These are phyloP conservation scores for Numenius phaeopus DNA, from an alignment of 2,797 vertebrate genomes.

Conservation along the genomic window DNA sequence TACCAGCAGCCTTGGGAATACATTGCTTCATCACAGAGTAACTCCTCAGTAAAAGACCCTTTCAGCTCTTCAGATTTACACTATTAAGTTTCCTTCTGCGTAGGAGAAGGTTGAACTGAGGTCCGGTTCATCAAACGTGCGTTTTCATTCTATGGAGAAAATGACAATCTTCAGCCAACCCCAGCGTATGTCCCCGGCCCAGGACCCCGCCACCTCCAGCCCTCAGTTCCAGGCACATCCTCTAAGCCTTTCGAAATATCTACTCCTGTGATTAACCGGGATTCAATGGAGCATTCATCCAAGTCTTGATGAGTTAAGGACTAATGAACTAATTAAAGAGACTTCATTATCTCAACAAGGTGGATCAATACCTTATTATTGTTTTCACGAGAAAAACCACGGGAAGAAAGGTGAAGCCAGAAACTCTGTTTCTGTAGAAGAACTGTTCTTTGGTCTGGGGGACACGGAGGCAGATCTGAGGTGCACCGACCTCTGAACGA, in stretches of 20 bases:
- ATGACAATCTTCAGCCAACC: not conserved
- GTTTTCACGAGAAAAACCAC: not conserved
- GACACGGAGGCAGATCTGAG: not conserved
- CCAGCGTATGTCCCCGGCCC: fast-evolving
- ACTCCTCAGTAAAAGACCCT: not conserved
- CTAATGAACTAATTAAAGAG: slow-evolving; percentile 69
- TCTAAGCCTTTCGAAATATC: not conserved
- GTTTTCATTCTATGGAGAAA: not conserved
- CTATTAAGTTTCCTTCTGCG: not conserved
- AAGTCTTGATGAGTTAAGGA: slow-evolving; percentile 27
- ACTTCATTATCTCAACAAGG: slow-evolving; percentile 39
- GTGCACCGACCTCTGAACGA: not conserved
- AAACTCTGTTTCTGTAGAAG: not conserved
- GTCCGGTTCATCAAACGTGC: not conserved
- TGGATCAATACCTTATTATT: slow-evolving; percentile 61
- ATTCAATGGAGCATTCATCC: slow-evolving; percentile 21
- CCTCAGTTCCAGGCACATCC: not conserved
- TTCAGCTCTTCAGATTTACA: not conserved
- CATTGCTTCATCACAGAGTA: not conserved
- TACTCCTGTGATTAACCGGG: slow-evolving; percentile 25
- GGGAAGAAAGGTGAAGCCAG: not conserved
- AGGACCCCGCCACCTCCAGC: not conserved
- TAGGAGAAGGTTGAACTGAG: not conserved
- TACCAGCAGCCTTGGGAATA: not conserved
- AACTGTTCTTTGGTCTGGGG: not conserved